phyloP scores from a whole-genome alignment of 2,797 vertebrate species.

The Limnodromus scolopaceus region DNA sequence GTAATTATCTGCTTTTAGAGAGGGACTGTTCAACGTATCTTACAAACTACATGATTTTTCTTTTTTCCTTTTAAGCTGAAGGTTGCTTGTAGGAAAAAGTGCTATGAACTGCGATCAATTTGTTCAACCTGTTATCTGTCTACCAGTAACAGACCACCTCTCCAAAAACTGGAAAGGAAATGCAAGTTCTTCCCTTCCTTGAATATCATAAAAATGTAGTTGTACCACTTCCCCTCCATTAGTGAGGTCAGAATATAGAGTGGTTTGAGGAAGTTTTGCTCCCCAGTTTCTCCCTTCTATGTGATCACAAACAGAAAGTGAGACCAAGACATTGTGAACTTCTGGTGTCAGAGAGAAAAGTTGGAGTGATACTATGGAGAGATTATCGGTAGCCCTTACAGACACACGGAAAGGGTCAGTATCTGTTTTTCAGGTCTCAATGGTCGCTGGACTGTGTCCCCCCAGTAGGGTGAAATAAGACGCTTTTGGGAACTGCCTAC shows the following conservation, averaged over 20 bases:
- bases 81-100: background rate
- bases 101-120: background rate
- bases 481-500: background rate
- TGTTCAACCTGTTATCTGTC: background rate
- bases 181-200: background rate
- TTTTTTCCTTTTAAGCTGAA: background rate
- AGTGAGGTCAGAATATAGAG: background rate
- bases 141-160: background rate
- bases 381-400: accelerated
- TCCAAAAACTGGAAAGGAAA: background rate
- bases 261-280: background rate
- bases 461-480: background rate
- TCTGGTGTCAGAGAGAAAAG: background rate
- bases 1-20: background rate
- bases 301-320: background rate
- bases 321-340: background rate
- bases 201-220: background rate
- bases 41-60: background rate
- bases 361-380: background rate
- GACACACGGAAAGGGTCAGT: background rate
- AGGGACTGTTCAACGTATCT: background rate
- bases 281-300: background rate
- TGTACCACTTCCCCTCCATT: background rate
- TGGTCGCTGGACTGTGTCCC: background rate
- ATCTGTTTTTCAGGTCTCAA: background rate